A percentile compares a stretch with the other conserved stretches of the same genome.
These are phyloP conservation scores for Paraescarpia echinospica DNA, from an alignment of 1,140 invertebrate genomes.

Conservation along the genomic window DNA sequence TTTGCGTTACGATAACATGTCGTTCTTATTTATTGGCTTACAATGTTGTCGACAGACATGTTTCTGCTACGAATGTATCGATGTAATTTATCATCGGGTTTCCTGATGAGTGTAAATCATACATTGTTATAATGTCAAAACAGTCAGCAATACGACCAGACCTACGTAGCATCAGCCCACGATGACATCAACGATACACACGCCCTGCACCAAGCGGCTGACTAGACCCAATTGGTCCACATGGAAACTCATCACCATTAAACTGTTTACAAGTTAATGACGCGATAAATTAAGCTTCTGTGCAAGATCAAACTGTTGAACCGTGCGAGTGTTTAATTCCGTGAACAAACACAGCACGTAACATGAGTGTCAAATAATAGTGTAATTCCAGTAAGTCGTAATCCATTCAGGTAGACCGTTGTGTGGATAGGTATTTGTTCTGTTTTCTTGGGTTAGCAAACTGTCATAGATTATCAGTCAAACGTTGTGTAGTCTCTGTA, in stretches of 20 bases:
- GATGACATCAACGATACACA: not conserved
- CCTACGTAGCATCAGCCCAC: not conserved
- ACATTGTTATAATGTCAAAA: not conserved
- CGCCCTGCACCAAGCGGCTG: not conserved
- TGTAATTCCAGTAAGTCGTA: not conserved
- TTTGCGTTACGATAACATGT: no score
- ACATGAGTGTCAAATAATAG: not conserved
- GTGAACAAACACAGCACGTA: not conserved
- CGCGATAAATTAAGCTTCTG: not conserved
- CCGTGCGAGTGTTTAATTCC: not conserved
- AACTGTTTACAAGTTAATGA: conserved; percentile 1
- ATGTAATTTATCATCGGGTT: not conserved
- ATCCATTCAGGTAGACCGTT: not conserved
- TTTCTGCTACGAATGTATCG: not conserved
- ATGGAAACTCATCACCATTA: not conserved
- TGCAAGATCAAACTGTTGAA: not conserved
- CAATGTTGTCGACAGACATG: not conserved
- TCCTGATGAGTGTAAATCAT: not conserved
- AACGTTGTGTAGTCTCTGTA: no score
- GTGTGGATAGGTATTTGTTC: not conserved
- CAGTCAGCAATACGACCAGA: not conserved
- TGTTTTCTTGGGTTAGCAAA: not conserved
- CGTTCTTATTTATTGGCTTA: not conserved
- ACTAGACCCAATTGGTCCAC: not conserved
- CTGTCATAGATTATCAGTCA: no score